These are phyloP conservation scores for Nylanderia fulva DNA, from an alignment of 1,140 invertebrate genomes.

Conservation along the genomic window DNA sequence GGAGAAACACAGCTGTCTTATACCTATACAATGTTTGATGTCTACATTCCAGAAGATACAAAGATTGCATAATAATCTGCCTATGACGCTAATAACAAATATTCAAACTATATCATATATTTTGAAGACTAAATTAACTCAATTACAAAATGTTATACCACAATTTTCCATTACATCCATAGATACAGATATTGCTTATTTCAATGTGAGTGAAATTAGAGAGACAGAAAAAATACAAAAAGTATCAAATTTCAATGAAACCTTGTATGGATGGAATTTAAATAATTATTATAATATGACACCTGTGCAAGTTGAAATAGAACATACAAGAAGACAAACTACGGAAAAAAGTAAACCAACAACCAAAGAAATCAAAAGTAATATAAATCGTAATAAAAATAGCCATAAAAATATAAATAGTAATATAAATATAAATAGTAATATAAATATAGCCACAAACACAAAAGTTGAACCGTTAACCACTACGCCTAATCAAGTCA, in stretches of 20 bases:
- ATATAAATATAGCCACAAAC: not conserved
- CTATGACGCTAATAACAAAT: not conserved
- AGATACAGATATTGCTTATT: not conserved
- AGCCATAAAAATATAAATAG: too few relatives aligned
- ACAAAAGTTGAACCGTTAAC: not conserved
- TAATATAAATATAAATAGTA: not conserved
- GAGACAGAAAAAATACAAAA: not conserved
- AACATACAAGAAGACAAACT: not conserved
- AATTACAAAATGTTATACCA: not conserved
- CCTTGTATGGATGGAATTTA: constrained; percentile 8
- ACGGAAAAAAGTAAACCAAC: too few relatives aligned
- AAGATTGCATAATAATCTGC: constrained; percentile 17
- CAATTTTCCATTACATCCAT: not conserved
- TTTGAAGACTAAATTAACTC: not conserved
- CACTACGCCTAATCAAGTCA: not conserved
- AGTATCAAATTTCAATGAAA: not conserved
- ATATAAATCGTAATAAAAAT: too few relatives aligned
- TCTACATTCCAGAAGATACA: constrained; percentile 32
- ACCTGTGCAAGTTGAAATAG: too few relatives aligned
- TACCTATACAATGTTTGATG: constrained; percentile 50
- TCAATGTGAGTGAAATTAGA: not conserved
- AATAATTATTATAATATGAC: not conserved
- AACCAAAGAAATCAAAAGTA: not conserved
- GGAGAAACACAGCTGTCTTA: constrained; percentile 44
- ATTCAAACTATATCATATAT: constrained; percentile 14